Base-by-base conservation (phyloP, 2,888 invertebrate genomes). In the Neria commutata region DNA sequence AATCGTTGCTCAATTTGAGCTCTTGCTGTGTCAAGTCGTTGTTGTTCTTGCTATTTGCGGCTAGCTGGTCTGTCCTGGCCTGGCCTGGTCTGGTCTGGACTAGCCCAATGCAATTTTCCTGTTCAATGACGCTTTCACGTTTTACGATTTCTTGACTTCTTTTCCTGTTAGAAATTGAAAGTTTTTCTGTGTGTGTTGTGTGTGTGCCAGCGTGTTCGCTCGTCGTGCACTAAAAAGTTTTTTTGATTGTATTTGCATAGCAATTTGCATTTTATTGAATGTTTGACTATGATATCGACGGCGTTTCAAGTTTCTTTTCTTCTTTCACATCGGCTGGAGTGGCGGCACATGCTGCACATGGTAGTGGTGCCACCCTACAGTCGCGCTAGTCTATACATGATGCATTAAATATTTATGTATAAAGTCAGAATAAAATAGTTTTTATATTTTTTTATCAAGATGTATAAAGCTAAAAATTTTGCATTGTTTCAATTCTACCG, bases 111-210 rank as follows among this genome's bases (percentile, higher is more conserved):
- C 54, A 55, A 48, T 48, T 55, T 55, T 47, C 54, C 40, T 48
- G 48, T 55, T 48, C 54, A 55, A 47, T 55, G 48, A 24, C 37
- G 54, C 34, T 55, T 55, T 55, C 42, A 19, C 37, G 37, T 37
- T 14, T 37, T 5, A 14, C n/a, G 3, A 14, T 37, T 37, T 29
- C 29, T 5, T 29, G 5, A 8, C 11, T 29, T 8, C 5, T 29
- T 29, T 29, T 37, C 37, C n/a, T 37, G 6, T 47, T 47, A 37
- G 54, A 54, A 54, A 54, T 54, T 54, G 54, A 54, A 54, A 54
- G 54, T 54, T 54, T 47, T 29, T n/a, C 19, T 48, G 29, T 17
- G 48, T n/a, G n/a, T n/a, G n/a, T n/a, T n/a, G n/a, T 37, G 37
- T 37, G 8, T 37, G 8, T n/a, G 37, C n/a, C n/a, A n/a, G n/a